Conservation (phyloP, 2,113 vertebrate species). For the Danio rerio region DNA sequence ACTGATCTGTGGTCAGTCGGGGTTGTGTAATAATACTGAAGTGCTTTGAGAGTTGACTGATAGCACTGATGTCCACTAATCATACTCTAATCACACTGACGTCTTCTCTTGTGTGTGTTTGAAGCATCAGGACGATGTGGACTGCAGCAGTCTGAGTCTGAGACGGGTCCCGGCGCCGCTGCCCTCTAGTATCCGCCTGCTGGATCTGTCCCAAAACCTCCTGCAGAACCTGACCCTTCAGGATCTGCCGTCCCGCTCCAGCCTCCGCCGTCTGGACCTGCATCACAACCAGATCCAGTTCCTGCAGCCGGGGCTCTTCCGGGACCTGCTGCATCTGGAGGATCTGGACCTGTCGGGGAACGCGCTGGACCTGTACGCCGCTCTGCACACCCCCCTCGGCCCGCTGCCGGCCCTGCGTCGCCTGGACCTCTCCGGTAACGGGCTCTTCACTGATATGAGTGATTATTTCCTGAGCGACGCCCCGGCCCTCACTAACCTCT, state of each 20-base stretch:
- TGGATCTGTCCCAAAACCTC: conserved; percentile 87
- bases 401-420: conserved; percentile 75
- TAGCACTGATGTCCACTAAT: too few species aligned
- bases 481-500: conserved; percentile 80
- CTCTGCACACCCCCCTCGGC: conserved; percentile 72
- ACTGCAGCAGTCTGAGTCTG: conserved; percentile 82
- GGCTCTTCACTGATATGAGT: conserved; percentile 84
- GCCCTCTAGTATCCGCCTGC: conserved; percentile 72
- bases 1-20: too few species aligned
- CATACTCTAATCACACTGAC: too few species aligned
- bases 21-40: too few species aligned
- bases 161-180: conserved; percentile 77
- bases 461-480: conserved; percentile 83
- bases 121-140: conserved; percentile 80
- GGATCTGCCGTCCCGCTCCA: conserved; percentile 72
- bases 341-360: conserved; percentile 88
- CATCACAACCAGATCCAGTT: conserved; percentile 86
- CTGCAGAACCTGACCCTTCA: conserved; percentile 80
- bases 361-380: conserved; percentile 75
- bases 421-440: conserved; percentile 89
- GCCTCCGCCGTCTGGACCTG: conserved; percentile 82
- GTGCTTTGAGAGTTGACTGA: too few species aligned
- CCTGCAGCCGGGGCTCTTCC: conserved; percentile 83
- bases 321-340: conserved; percentile 77
- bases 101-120: conserved; percentile 41